Evolutionary conservation across 2,888 invertebrate species (phyloP).

Genomic region (Sinotaia quadrata): DNA sequence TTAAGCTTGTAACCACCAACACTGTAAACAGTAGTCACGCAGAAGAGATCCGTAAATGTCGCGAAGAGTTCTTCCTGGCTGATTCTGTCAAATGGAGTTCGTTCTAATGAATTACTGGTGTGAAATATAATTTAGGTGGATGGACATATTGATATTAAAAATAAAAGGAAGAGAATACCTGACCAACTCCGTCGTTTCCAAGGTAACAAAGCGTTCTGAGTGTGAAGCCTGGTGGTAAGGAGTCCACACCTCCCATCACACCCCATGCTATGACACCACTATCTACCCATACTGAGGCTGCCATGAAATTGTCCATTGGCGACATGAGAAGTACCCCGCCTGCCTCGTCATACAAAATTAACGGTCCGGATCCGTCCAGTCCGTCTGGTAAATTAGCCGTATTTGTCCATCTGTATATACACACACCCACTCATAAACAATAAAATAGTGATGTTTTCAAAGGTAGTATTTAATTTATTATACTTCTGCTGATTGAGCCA

Average conservation of each 20-base stretch:
- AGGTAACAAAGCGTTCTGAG: conserved; percentile 53
- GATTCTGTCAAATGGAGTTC: conserved; percentile 20
- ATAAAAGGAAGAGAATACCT: conserved; percentile 42
- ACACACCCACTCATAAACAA: too few relatives aligned
- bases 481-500: too few relatives aligned
- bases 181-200: conserved; percentile 46
- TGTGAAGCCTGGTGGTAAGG: conserved; percentile 41
- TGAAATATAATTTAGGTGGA: conserved; percentile 4
- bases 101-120: conserved; percentile 21
- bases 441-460: neutral
- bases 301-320: conserved; percentile 45
- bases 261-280: conserved; percentile 46
- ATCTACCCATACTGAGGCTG: conserved; percentile 30
- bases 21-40: too few relatives aligned
- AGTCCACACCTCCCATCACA: conserved; percentile 56
- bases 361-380: conserved; percentile 49
- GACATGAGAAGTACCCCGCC: conserved; percentile 51
- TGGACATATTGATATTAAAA: neutral
- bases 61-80: too few relatives aligned
- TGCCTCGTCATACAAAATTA: conserved; percentile 47
- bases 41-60: too few relatives aligned
- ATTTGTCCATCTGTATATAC: conserved; percentile 37
- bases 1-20: too few relatives aligned
- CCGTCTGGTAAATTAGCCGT: conserved; percentile 44
- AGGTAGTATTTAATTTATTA: too few relatives aligned